Base-by-base conservation (phyloP, 2,888 invertebrate genomes). In the Mantis religiosa region DNA sequence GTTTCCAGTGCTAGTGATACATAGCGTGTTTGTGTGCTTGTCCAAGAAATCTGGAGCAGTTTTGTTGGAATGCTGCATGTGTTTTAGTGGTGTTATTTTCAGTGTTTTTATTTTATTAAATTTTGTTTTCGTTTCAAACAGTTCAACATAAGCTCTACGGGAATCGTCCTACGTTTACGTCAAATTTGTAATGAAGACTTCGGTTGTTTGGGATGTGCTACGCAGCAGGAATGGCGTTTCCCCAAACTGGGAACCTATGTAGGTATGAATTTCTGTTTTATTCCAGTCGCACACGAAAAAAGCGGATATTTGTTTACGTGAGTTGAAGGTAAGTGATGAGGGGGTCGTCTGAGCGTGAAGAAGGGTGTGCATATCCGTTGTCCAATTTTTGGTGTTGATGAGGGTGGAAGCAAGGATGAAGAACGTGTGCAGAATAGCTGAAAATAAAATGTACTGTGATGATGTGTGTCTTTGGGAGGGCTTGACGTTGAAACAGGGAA, bases 301-400 rank as follows among this genome's bases (percentile, higher is more conserved):
- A 81, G 82, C 87, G 87, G 87, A 87, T 82, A 87, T 82, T 47
- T 82, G 41, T 82, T 82, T 87, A 87, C 82, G 87, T 87, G 87
- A 87, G 14, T 14, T 82, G 34, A 27, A 87, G 87, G 87, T 87
- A 87, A 82, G 87, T 87, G 82, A 71, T 27, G 27, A 47, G 28
- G 82, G 30, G 82, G 28, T 71, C 54, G 15, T 25, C 54, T 71
- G 54, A 71, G 54, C 54, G 25, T 71, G 54, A 71, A 71, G 54
- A 71, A 15, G 41, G 54, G 25, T 15, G 20, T 71, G 54, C 54
- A 71, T 71, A 71, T 71, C 15, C 54, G 54, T 71, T 71, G 54
- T 71, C 54, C 54, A 71, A 71, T 71, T 71, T 71, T 71, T 71
- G 54, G 54, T 71, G 54, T 71, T 71, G 54, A 71, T 71, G 54